Percentiles rank a stretch among this genome's conserved stretches.
Conservation (phyloP, 2,797 vertebrate genomes). For the Pseudomugil gertrudae region DNA sequence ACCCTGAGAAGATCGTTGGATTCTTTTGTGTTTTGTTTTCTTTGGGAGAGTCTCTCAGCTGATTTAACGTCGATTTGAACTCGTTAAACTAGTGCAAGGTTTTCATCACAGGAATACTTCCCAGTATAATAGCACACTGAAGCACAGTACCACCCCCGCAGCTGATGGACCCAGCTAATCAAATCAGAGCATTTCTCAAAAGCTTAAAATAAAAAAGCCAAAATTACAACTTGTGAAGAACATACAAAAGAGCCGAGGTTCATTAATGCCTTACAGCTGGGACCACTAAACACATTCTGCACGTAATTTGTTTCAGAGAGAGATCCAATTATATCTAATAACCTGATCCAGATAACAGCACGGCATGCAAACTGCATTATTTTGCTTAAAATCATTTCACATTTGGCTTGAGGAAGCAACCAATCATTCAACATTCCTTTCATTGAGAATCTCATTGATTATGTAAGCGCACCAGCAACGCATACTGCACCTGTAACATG, state of each 20-base stretch:
- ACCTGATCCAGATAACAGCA: background rate
- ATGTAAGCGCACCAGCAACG: conserved; percentile 21
- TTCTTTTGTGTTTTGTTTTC: background rate
- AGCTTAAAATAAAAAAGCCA: background rate
- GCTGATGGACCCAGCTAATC: background rate
- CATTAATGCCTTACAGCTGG: conserved; percentile 2
- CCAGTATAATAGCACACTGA: background rate
- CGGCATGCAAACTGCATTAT: conserved; percentile 3
- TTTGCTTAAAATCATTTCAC: conserved; percentile 10
- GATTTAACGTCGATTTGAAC: background rate
- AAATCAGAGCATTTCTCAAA: background rate
- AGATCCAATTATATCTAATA: conserved; percentile 9
- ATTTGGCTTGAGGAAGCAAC: conserved; percentile 16
- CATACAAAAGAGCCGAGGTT: background rate
- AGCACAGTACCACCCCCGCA: background rate
- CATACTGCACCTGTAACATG: conserved; percentile 22
- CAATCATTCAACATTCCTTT: conserved; percentile 10
- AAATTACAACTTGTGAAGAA: background rate
- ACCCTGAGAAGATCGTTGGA: background rate
- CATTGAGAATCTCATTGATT: conserved; percentile 13
- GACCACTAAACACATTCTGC: conserved; percentile 11
- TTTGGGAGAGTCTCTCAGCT: background rate
- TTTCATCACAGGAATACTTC: background rate
- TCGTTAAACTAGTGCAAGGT: conserved; percentile 10
- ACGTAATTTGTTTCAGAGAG: conserved; percentile 10